phyloP scores from a whole-genome alignment of 1,140 invertebrate genomes.

The Pseudomyrmex dendroicus region DNA sequence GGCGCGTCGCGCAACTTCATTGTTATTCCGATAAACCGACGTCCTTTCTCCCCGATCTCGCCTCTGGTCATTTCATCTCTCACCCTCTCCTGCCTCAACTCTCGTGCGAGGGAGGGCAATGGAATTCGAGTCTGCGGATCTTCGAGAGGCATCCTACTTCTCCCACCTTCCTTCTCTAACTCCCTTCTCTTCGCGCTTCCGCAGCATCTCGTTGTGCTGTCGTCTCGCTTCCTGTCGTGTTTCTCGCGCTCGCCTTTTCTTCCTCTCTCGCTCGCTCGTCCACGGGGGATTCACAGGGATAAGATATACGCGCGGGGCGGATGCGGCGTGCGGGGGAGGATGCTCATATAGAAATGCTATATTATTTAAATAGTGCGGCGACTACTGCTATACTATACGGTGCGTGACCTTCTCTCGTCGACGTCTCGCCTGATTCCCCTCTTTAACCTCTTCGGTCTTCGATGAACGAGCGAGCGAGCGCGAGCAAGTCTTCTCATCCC shows the following conservation, averaged over 20 bases:
- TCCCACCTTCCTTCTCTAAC: constrained; percentile 46
- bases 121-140: constrained; percentile 74
- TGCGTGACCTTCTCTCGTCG: constrained; percentile 80
- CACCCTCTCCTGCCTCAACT: constrained; percentile 61
- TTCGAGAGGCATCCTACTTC: constrained; percentile 67
- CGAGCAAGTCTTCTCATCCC: constrained; percentile 59
- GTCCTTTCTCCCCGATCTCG: constrained; percentile 64
- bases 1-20: constrained; percentile 51
- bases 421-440: constrained; percentile 74
- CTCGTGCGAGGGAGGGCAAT: constrained; percentile 68
- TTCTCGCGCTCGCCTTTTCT: constrained; percentile 7
- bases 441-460: constrained; percentile 63
- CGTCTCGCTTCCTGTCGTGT: constrained; percentile 20
- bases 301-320: constrained; percentile 52
- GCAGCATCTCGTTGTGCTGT: constrained; percentile 51
- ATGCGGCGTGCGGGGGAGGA: background rate
- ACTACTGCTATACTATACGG: constrained; percentile 56
- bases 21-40: constrained; percentile 65
- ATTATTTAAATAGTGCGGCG: constrained; percentile 80
- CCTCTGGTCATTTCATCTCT: constrained; percentile 71
- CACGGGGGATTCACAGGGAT: constrained; percentile 27
- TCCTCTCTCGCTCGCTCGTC: constrained; percentile 39
- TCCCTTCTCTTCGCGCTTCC: constrained; percentile 26
- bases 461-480: constrained; percentile 55
- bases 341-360: constrained; percentile 77